These are phyloP conservation scores for Orthosia gracilis DNA, from an alignment of 2,888 invertebrate species.

Conservation along the genomic window DNA sequence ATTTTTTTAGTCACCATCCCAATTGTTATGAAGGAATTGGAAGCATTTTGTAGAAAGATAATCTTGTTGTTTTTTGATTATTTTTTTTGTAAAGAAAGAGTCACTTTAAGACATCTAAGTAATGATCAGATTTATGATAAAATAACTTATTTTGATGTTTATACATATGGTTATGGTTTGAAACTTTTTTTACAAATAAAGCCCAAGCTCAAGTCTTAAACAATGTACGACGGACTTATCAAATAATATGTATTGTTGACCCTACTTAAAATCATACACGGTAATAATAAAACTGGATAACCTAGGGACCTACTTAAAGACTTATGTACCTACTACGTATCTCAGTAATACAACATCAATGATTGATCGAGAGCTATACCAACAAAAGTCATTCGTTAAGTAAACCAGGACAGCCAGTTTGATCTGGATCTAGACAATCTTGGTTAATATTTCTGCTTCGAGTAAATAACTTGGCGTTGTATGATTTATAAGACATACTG, in stretches of 20 bases:
- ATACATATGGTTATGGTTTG: too few species aligned
- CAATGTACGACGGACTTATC: too few species aligned
- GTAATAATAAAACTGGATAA: background rate
- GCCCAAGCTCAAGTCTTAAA: too few species aligned
- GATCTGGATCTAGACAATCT: constrained; percentile 13
- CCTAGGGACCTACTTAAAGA: constrained; percentile 1
- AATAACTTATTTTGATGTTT: too few species aligned
- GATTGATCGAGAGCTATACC: constrained; percentile 10
- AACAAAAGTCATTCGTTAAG: constrained; percentile 23
- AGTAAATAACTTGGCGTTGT: constrained; percentile 10
- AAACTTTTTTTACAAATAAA: too few species aligned
- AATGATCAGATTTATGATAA: too few species aligned
- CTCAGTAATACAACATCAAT: background rate
- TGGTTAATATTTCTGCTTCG: constrained; percentile 7
- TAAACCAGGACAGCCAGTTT: background rate
- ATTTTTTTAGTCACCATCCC: too few species aligned
- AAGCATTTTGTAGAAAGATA: too few species aligned
- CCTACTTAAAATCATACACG: background rate
- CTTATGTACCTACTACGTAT: background rate
- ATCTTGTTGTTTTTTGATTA: too few species aligned
- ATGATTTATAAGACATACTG: background rate
- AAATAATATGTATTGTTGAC: background rate
- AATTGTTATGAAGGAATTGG: too few species aligned
- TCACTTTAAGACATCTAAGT: too few species aligned
- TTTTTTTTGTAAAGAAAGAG: too few species aligned